Percentiles rank a stretch among this genome's conserved stretches.
Conservation (phyloP, 2,113 vertebrate genomes). For the Protomyctophum bolini region DNA sequence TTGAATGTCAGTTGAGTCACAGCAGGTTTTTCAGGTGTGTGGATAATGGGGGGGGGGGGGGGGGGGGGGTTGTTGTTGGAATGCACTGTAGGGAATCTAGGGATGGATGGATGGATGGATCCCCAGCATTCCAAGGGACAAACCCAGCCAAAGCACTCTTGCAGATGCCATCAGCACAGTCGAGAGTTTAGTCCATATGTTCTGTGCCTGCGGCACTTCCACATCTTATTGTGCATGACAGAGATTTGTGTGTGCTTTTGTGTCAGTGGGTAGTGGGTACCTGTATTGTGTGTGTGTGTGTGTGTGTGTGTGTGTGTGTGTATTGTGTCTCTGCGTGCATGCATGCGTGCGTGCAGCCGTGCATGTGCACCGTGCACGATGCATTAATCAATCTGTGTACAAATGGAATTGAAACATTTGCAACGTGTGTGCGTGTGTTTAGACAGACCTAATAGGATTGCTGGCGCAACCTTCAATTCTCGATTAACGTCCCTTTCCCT, state of each 20-base stretch:
- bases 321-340: neutral
- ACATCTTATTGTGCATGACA: neutral
- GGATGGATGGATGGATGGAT: conserved; percentile 1
- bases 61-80: neutral
- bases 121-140: neutral
- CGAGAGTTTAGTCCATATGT: neutral
- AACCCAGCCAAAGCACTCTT: neutral
- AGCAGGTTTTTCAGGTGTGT: too few relatives aligned
- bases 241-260: neutral
- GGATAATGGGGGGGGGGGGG: neutral
- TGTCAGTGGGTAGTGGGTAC: too few relatives aligned
- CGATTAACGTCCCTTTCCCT: conserved; percentile 23
- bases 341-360: too few relatives aligned
- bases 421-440: conserved; percentile 12
- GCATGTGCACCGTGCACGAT: neutral
- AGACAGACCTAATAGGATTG: conserved; percentile 32
- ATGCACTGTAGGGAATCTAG: conserved; percentile 28
- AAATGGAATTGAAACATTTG: too few relatives aligned
- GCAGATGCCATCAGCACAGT: neutral
- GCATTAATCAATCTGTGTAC: too few relatives aligned
- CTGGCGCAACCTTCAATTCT: conserved; percentile 51
- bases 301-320: neutral
- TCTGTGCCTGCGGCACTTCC: neutral
- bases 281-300: neutral
- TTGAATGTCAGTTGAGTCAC: too few relatives aligned